Conservation (phyloP, 1,140 invertebrate genomes). For the Sycophila sp. region DNA sequence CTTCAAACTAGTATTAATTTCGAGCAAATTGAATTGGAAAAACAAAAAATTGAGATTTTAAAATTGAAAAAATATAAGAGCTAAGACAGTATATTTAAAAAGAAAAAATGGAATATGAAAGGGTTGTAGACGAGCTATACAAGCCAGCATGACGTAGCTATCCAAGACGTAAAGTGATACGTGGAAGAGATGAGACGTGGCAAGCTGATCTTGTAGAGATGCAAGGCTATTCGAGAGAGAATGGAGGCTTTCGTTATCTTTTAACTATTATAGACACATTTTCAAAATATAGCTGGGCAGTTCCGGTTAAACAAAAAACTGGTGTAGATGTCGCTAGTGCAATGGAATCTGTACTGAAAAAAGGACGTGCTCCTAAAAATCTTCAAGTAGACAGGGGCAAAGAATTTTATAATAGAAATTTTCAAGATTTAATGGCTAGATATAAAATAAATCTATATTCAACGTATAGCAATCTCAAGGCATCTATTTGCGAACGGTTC, state of each 20-base stretch:
- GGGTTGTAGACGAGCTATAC: background rate
- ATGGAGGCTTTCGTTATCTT: conserved; percentile 61
- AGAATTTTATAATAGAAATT: too few relatives aligned
- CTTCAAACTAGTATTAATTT: too few relatives aligned
- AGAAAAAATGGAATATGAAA: too few relatives aligned
- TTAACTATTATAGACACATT: conserved; percentile 60
- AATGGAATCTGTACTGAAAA: conserved; percentile 50
- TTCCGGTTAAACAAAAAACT: too few relatives aligned
- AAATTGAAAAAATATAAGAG: too few relatives aligned
- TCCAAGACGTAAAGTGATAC: background rate
- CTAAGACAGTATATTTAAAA: too few relatives aligned
- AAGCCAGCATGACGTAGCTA: background rate
- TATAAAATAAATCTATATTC: conserved; percentile 63
- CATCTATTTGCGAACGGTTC: conserved; percentile 48
- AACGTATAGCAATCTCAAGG: conserved; percentile 61
- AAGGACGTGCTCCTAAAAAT: conserved; percentile 52
- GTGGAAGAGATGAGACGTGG: background rate
- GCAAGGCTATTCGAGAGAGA: conserved; percentile 42
- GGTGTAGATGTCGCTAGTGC: conserved; percentile 45
- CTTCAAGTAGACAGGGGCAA: conserved; percentile 61
- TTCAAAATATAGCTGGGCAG: conserved; percentile 54
- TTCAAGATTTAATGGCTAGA: too few relatives aligned
- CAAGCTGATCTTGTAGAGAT: too few relatives aligned
- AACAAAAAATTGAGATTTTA: too few relatives aligned
- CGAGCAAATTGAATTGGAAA: too few relatives aligned